Evolutionary conservation across 2,888 invertebrate genomes (phyloP).

Genomic region (Cheilosia impressa): DNA sequence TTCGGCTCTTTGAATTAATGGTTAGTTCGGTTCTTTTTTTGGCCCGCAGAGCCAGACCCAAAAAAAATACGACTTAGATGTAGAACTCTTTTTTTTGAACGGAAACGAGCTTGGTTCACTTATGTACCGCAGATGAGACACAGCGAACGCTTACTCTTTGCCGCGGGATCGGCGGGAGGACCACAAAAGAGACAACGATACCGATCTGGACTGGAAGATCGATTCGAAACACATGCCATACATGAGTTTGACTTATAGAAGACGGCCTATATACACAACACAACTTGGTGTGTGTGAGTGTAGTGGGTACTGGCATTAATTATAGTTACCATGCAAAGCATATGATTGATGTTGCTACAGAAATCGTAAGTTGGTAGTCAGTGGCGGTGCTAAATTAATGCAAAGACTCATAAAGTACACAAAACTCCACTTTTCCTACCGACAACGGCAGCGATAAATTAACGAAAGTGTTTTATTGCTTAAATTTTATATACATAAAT

Average conservation of each 20-base stretch:
- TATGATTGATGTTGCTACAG: constrained; percentile 38
- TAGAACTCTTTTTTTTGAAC: constrained; percentile 32
- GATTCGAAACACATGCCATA: constrained; percentile 46
- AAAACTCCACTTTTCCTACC: not conserved
- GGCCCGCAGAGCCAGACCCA: constrained; percentile 21
- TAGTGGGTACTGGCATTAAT: constrained; percentile 13
- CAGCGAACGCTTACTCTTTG: constrained; percentile 9
- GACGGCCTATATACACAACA: not conserved
- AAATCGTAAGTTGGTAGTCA: constrained; percentile 30
- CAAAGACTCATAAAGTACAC: constrained; percentile 23
- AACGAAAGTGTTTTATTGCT: constrained; percentile 26
- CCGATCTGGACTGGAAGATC: constrained; percentile 34
- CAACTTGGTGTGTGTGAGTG: not conserved
- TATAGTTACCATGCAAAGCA: constrained; percentile 22
- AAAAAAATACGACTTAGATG: constrained; percentile 11
- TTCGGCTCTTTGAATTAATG: constrained; percentile 53
- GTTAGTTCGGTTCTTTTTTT: constrained; percentile 40
- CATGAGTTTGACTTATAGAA: not conserved
- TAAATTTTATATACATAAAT: constrained; percentile 9
- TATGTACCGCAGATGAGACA: constrained; percentile 10
- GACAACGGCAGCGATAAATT: not conserved
- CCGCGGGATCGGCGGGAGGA: constrained; percentile 3
- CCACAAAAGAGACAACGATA: not conserved
- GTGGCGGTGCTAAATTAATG: constrained; percentile 30
- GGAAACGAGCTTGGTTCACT: constrained; percentile 64